phyloP scores from a whole-genome alignment of 2,888 invertebrate genomes.

The Stegophylla sp. region DNA sequence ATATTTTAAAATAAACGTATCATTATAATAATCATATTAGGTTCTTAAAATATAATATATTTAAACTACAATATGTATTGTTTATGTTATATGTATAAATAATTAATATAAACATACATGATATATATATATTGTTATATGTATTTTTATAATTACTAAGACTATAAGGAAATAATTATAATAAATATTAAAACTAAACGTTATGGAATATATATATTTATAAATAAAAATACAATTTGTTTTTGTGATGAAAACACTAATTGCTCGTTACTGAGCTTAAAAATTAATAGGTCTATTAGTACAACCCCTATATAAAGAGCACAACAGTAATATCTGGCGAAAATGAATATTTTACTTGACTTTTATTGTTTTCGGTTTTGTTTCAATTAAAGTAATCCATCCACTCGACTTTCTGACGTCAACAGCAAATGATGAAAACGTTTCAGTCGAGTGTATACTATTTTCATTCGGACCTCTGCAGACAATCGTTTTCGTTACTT shows the following conservation, averaged over 20 bases:
- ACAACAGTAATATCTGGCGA: not conserved
- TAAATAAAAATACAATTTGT: constrained; percentile 25
- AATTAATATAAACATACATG: not conserved
- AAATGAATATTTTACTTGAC: not conserved
- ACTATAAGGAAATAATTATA: constrained; percentile 17
- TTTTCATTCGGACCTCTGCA: too few species aligned
- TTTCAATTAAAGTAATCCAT: not conserved
- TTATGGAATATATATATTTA: constrained; percentile 23
- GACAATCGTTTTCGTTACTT: too few species aligned
- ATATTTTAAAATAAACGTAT: constrained; percentile 47
- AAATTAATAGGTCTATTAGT: constrained; percentile 35
- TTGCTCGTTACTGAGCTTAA: constrained; percentile 30
- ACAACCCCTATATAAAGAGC: constrained; percentile 56
- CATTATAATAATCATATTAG: constrained; percentile 21
- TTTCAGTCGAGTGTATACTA: too few species aligned
- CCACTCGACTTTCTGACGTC: too few species aligned
- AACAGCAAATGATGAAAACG: too few species aligned
- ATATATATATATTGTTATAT: not conserved
- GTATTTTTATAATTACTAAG: not conserved
- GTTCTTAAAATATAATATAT: constrained; percentile 27
- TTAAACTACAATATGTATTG: not conserved
- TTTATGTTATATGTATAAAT: constrained; percentile 12
- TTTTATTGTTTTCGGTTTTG: not conserved
- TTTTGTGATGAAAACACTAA: constrained; percentile 7
- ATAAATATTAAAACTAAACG: constrained; percentile 46